These are phyloP conservation scores for Prunella strophiata DNA, from an alignment of 2,797 vertebrate genomes.

Conservation along the genomic window DNA sequence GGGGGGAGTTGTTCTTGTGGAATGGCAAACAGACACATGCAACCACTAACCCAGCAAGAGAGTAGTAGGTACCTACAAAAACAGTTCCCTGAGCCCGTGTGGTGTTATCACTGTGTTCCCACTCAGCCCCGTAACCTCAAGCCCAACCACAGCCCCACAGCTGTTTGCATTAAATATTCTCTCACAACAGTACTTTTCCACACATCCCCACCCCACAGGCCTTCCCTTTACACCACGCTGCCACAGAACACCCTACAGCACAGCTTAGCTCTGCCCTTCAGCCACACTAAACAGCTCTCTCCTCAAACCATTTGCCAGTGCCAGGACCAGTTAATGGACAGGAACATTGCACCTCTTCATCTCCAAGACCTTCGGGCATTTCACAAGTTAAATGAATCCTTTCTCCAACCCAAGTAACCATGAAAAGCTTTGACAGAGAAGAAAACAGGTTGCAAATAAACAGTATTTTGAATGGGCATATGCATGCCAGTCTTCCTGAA, in stretches of 20 bases:
- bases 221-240: accelerated
- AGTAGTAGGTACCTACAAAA: background rate
- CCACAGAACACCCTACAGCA: accelerated
- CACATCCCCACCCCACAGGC: background rate
- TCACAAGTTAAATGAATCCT: background rate
- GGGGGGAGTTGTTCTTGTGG: background rate
- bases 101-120: background rate
- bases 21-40: background rate
- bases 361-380: background rate
- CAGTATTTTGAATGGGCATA: background rate
- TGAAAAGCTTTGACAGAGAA: background rate
- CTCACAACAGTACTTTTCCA: background rate
- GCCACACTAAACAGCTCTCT: background rate
- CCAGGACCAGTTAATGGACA: background rate
- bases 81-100: background rate
- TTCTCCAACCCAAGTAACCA: background rate
- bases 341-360: background rate
- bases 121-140: background rate
- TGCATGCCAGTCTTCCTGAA: background rate
- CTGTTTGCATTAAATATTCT: background rate
- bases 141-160: background rate
- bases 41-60: background rate
- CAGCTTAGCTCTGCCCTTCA: background rate
- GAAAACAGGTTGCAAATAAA: background rate
- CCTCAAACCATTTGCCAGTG: background rate